Conservation (phyloP, 2,888 invertebrate genomes). For the Pseudococcus viburni region DNA sequence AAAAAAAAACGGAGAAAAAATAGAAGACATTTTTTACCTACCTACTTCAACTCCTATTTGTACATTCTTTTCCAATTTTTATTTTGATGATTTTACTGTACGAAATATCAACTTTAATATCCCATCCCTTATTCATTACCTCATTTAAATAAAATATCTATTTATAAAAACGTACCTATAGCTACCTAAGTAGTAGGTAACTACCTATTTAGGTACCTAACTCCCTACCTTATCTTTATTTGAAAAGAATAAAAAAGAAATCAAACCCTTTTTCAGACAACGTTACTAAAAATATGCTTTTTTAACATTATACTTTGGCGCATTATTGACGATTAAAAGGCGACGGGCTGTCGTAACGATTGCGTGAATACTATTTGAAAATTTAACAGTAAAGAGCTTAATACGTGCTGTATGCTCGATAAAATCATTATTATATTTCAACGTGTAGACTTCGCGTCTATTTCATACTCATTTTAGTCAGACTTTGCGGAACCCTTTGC, state of each 20-base stretch:
- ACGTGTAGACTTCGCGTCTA: slow-evolving; percentile 15
- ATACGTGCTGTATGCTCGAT: slow-evolving; percentile 33
- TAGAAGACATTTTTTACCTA: no score
- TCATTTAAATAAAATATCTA: no score
- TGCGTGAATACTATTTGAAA: slow-evolving; percentile 39
- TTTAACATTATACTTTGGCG: slow-evolving; percentile 5
- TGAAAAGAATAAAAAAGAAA: not conserved
- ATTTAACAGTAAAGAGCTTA: slow-evolving; percentile 36
- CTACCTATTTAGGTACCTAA: not conserved
- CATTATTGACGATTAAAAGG: slow-evolving; percentile 46
- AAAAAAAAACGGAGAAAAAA: no score
- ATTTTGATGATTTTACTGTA: no score
- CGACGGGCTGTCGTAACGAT: slow-evolving; percentile 41
- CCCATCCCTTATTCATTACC: no score
- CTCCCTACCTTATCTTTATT: not conserved
- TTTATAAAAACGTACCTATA: no score
- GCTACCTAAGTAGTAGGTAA: no score
- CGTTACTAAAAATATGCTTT: not conserved
- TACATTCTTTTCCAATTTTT: no score
- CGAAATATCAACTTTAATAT: no score
- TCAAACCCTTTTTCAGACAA: not conserved
- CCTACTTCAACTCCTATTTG: no score
- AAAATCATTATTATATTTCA: slow-evolving; percentile 40
- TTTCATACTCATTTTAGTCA: slow-evolving; percentile 15
- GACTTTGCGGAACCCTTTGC: slow-evolving; percentile 9